Base-by-base conservation (phyloP, 1,140 invertebrate species). In the Drosophila nasuta region DNA sequence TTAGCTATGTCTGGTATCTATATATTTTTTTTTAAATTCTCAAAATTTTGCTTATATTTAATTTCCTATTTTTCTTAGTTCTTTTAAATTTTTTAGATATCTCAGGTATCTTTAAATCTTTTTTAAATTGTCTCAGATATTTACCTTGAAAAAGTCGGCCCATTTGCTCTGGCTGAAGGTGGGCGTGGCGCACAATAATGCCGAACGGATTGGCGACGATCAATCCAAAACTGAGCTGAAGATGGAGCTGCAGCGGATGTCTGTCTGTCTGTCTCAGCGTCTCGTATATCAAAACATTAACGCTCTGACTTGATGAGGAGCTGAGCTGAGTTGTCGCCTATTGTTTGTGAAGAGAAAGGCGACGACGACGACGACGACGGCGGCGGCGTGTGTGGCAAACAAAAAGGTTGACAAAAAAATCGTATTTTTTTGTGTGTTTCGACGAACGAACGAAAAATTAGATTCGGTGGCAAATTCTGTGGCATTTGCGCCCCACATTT, bases 371-470 rank as follows among this genome's bases (percentile, higher is more conserved):
- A 10, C 1, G 7, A 10, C 5, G n/a, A 17, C 33, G 59, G 66
- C 72, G 63, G 48, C 20, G 48, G 38, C 15, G 35, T 43, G 59
- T 57, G 85, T 28, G 62, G 75, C 77, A 88, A 89, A 89, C 82
- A 82, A 85, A 88, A 88, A 88, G 80, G 49, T 82, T 83, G 79
- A 88, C 74, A 87, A 89, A 82, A 82, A 76, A 69, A 59, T 13
- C 51, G 33, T 69, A 45, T 54, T 63, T 45, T 79, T 89, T 25
- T 25, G 20, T 25, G 20, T 25, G 20, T 25, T 25, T 25, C 20
- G 20, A 25, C 48, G 77, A 91, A 92, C 91, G 79, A 92, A 92
- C 79, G 80, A 77, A 92, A 91, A 91, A 90, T 13, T 38, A 33
- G 35, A 60, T 69, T 74, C 71, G 65, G 65, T 62, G 77, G 79